Evolutionary conservation across 2,797 vertebrate species (phyloP).

Genomic region (Myotis vivesi): DNA sequence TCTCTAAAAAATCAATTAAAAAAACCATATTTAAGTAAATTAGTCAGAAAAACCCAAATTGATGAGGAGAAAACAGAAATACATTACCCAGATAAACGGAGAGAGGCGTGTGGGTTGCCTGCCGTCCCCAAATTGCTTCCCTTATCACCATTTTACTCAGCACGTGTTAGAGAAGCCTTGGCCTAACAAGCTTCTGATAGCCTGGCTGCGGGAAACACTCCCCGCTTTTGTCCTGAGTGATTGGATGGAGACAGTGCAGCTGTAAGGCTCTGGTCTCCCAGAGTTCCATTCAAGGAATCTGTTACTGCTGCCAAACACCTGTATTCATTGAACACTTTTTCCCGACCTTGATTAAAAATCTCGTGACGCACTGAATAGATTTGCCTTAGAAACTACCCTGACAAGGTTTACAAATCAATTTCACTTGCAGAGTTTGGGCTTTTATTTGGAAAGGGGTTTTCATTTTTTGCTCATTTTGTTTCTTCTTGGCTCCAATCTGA

Average conservation of each 20-base stretch:
- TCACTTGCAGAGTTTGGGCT: constrained; percentile 64
- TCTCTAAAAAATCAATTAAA: neutral
- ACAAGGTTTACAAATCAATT: constrained; percentile 75
- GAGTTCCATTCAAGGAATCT: neutral
- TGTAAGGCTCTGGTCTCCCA: neutral
- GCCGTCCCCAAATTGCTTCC: neutral
- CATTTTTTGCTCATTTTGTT: constrained; percentile 66
- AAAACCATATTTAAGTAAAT: constrained; percentile 24
- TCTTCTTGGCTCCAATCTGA: constrained; percentile 68
- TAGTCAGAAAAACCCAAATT: constrained; percentile 43
- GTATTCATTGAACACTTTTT: constrained; percentile 68
- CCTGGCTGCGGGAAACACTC: neutral
- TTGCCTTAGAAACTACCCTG: constrained; percentile 71
- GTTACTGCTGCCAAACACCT: neutral
- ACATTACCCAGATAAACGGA: neutral
- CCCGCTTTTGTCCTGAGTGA: neutral
- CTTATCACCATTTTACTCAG: neutral
- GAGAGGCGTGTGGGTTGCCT: neutral
- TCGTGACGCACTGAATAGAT: constrained; percentile 69
- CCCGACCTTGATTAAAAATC: constrained; percentile 71
- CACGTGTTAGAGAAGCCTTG: neutral
- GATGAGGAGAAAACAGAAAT: constrained; percentile 42
- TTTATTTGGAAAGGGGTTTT: constrained; percentile 61
- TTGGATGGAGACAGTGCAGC: neutral
- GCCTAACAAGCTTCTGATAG: neutral